Percentiles rank a stretch among this genome's conserved stretches.
phyloP scores from a whole-genome alignment of 2,797 vertebrate genomes.

The Typhlichthys subterraneus region DNA sequence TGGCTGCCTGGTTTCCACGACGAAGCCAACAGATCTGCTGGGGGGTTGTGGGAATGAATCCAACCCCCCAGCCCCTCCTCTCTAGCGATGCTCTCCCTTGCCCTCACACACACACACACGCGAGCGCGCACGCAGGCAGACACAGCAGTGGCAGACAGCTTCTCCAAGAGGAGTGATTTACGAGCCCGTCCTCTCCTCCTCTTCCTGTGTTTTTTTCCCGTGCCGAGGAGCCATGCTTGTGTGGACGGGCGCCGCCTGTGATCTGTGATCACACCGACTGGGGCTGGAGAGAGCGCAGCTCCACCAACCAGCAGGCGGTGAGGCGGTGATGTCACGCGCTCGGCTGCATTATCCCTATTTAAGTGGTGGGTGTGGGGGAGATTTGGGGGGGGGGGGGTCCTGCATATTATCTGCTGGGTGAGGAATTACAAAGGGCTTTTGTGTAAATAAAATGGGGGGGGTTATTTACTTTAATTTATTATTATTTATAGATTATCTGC shows the following conservation, averaged over 20 bases:
- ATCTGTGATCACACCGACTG: conserved; percentile 70
- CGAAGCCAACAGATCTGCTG: conserved; percentile 66
- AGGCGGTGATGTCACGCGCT: conserved; percentile 75
- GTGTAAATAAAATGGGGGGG: too few relatives aligned
- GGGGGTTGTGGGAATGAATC: conserved; percentile 56
- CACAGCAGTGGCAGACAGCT: conserved; percentile 40
- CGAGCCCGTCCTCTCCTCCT: conserved; percentile 57
- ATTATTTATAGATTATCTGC: too few relatives aligned
- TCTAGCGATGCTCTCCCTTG: conserved; percentile 40
- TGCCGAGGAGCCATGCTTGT: conserved; percentile 69
- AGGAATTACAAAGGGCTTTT: too few relatives aligned
- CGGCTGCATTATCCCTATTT: conserved; percentile 66
- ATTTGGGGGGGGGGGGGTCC: conserved; percentile 1
- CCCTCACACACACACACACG: conserved; percentile 35
- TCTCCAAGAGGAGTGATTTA: conserved; percentile 61
- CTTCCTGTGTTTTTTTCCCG: conserved; percentile 66
- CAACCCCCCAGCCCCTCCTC: conserved; percentile 55
- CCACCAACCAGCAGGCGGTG: conserved; percentile 59
- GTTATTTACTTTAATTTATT: too few relatives aligned
- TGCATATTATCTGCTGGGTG: conserved; percentile 10
- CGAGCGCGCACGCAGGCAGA: conserved; percentile 13
- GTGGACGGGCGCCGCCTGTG: conserved; percentile 71
- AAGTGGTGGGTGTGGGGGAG: conserved; percentile 32
- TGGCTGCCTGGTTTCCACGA: conserved; percentile 64
- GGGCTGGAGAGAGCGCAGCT: conserved; percentile 43